Evolutionary conservation across 2,113 vertebrate genomes (phyloP).

Genomic region (Hippocampus mohnikei): DNA sequence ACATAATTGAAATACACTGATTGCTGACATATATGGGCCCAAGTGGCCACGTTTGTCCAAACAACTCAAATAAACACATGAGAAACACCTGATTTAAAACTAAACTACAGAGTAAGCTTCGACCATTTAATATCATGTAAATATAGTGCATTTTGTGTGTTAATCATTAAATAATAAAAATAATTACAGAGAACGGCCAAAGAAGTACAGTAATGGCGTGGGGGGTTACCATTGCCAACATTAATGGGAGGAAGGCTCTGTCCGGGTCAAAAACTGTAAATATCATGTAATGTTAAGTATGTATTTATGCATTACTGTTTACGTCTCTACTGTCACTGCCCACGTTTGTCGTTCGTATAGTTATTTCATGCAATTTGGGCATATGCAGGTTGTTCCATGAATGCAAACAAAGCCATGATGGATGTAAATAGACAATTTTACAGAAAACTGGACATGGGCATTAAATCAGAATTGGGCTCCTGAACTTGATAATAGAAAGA

Average conservation of each 20-base stretch:
- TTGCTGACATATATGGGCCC: too few species aligned
- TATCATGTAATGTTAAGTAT: neutral
- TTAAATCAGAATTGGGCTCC: neutral
- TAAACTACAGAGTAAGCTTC: too few species aligned
- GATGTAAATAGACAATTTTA: neutral
- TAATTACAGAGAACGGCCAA: too few species aligned
- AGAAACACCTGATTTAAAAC: too few species aligned
- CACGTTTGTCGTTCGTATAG: neutral
- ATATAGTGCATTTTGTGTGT: too few species aligned
- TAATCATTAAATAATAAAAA: too few species aligned
- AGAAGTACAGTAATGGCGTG: too few species aligned
- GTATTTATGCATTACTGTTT: neutral
- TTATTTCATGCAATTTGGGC: too few species aligned
- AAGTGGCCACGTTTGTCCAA: neutral
- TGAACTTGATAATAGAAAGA: neutral
- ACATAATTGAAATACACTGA: neutral
- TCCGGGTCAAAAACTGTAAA: neutral
- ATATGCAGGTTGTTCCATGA: too few species aligned
- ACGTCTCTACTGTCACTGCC: neutral
- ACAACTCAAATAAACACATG: neutral
- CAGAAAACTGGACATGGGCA: neutral
- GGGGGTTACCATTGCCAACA: too few species aligned
- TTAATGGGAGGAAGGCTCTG: too few species aligned
- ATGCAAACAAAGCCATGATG: neutral
- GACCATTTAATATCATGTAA: too few species aligned